These are phyloP conservation scores for Lanistes nyassanus DNA, from an alignment of 1,140 invertebrate species.

Conservation along the genomic window DNA sequence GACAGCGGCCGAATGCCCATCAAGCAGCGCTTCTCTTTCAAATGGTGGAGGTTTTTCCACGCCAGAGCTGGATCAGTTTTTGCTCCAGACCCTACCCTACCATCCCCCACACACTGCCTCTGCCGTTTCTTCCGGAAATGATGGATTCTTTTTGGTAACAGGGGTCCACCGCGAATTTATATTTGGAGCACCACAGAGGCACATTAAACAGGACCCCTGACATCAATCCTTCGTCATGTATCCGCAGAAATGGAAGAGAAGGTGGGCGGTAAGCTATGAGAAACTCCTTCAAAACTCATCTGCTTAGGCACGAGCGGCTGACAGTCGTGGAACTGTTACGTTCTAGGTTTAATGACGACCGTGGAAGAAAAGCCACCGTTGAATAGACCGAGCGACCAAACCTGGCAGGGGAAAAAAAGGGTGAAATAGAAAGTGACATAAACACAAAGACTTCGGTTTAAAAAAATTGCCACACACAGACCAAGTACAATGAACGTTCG, in stretches of 20 bases:
- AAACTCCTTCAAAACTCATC: not conserved
- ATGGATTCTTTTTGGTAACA: too few relatives aligned
- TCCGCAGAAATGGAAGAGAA: not conserved
- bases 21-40: too few relatives aligned
- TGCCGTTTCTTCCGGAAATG: too few relatives aligned
- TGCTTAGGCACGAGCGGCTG: not conserved
- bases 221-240: not conserved
- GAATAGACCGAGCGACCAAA: not conserved
- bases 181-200: not conserved
- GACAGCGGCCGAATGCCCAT: too few relatives aligned
- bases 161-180: not conserved
- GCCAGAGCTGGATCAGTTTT: too few relatives aligned
- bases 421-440: not conserved
- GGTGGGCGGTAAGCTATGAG: not conserved
- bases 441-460: not conserved
- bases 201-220: not conserved
- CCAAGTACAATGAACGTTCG: not conserved
- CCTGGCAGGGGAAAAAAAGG: not conserved
- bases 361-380: not conserved
- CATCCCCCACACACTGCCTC: too few relatives aligned
- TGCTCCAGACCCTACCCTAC: too few relatives aligned
- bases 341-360: not conserved
- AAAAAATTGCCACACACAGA: conserved; percentile 1
- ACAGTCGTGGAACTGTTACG: not conserved
- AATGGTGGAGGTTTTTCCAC: too few relatives aligned